phyloP scores from a whole-genome alignment of 2,113 vertebrate species.

The Morone chrysops region DNA sequence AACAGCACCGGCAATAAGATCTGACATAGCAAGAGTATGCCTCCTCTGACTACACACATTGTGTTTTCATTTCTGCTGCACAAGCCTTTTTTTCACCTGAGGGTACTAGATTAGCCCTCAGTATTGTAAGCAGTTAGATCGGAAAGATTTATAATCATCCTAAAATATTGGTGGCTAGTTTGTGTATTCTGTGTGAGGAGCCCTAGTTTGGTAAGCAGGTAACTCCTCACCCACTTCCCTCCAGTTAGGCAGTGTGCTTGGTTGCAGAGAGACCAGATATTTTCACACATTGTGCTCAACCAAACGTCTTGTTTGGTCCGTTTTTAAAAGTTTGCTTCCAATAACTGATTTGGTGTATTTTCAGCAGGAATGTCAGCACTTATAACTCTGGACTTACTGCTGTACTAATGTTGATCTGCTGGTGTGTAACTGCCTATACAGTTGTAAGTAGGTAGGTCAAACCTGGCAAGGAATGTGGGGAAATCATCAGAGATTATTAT shows the following conservation, averaged over 20 bases:
- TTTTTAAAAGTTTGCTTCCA: conserved; percentile 9
- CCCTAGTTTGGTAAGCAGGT: conserved; percentile 1
- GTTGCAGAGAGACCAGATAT: conserved; percentile 18
- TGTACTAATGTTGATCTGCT: not conserved
- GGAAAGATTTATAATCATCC: conserved; percentile 18
- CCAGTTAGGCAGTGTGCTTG: conserved; percentile 16
- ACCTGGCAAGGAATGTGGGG: not conserved
- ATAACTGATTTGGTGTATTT: not conserved
- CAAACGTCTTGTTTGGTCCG: not conserved
- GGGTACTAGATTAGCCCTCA: conserved; percentile 28
- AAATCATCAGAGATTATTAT: not conserved
- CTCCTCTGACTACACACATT: conserved; percentile 35
- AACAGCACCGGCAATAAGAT: conserved; percentile 41
- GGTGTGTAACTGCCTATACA: conserved; percentile 6
- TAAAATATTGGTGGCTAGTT: conserved; percentile 5
- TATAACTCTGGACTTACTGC: not conserved
- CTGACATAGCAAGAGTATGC: conserved; percentile 39
- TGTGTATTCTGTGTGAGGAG: not conserved
- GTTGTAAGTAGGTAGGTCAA: conserved; percentile 6
- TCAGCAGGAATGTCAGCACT: not conserved
- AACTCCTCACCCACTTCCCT: not conserved
- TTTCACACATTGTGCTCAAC: conserved; percentile 18
- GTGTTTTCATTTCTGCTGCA: conserved; percentile 49
- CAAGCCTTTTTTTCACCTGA: conserved; percentile 26
- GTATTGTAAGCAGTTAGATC: conserved; percentile 22